These are phyloP conservation scores for Bryconaethiops microstoma DNA, from an alignment of 2,797 vertebrate species.

Conservation along the genomic window DNA sequence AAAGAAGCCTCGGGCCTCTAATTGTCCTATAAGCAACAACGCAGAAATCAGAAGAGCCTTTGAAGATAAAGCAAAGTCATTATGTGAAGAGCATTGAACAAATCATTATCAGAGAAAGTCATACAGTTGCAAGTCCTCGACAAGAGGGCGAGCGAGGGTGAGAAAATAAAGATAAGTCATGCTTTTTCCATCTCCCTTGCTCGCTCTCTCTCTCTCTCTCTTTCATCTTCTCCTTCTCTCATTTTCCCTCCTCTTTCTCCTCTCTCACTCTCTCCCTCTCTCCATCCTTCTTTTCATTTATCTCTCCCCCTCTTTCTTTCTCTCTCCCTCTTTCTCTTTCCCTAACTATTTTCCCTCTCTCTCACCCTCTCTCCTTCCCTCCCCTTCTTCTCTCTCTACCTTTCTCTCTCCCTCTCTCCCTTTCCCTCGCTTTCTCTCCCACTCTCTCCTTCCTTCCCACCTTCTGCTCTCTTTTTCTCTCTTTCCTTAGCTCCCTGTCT, in stretches of 20 bases:
- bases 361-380: too few relatives aligned
- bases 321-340: too few relatives aligned
- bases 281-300: too few relatives aligned
- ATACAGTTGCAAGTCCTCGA: slow-evolving; percentile 66
- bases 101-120: slow-evolving; percentile 75
- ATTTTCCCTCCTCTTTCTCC: slow-evolving; percentile 31
- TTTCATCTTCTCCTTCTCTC: too few relatives aligned
- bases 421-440: too few relatives aligned
- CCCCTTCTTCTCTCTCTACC: too few relatives aligned
- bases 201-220: slow-evolving; percentile 55
- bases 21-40: slow-evolving; percentile 75
- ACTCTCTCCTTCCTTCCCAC: too few relatives aligned
- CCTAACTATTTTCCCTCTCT: too few relatives aligned
- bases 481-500: too few relatives aligned
- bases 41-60: slow-evolving; percentile 71
- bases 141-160: slow-evolving; percentile 49
- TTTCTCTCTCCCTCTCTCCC: too few relatives aligned
- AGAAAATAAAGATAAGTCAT: slow-evolving; percentile 71
- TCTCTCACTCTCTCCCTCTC: slow-evolving; percentile 56
- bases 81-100: slow-evolving; percentile 70
- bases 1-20: slow-evolving; percentile 65
- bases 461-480: too few relatives aligned
- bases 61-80: slow-evolving; percentile 76
- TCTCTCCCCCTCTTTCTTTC: too few relatives aligned
- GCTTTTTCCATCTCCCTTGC: slow-evolving; percentile 44